A percentile compares a stretch with the other conserved stretches of the same genome.
These are phyloP conservation scores for Pristionchus entomophagus DNA, from an alignment of 2,888 invertebrate species.

Conservation along the genomic window DNA sequence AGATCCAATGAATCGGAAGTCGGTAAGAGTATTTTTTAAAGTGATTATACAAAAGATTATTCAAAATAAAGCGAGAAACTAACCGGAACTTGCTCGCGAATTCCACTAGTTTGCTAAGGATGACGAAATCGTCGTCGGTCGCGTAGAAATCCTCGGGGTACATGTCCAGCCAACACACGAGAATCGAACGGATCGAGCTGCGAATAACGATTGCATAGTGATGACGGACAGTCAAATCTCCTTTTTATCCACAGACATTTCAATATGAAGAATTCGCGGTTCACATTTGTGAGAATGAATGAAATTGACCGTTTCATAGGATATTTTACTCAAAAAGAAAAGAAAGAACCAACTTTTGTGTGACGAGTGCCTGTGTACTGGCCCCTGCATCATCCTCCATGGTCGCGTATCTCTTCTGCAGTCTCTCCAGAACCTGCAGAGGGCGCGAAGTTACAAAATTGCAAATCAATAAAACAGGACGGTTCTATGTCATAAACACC, in stretches of 20 bases:
- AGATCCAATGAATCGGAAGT: no score
- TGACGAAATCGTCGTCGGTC: slow-evolving; percentile 82
- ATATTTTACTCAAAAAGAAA: no score
- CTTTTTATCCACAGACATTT: not conserved
- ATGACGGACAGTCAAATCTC: not conserved
- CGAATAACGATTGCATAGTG: not conserved
- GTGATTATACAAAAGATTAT: no score
- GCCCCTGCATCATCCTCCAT: slow-evolving; percentile 64
- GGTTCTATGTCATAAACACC: not conserved
- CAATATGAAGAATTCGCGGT: no score
- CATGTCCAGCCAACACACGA: slow-evolving; percentile 97
- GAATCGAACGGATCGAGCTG: slow-evolving; percentile 78
- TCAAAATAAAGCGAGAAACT: not conserved
- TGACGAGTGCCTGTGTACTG: slow-evolving; percentile 63
- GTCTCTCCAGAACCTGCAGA: slow-evolving; percentile 32
- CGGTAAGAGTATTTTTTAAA: no score
- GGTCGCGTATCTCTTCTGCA: slow-evolving; percentile 60
- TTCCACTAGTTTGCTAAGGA: slow-evolving; percentile 87
- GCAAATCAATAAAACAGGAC: not conserved
- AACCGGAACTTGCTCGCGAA: slow-evolving; percentile 79
- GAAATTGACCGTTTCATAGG: no score
- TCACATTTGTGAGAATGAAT: no score
- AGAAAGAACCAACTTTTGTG: slow-evolving; percentile 62
- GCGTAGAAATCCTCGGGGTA: slow-evolving; percentile 95
- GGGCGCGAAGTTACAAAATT: not conserved